phyloP scores from a whole-genome alignment of 2,113 vertebrate species.

The Festucalex cinctus region DNA sequence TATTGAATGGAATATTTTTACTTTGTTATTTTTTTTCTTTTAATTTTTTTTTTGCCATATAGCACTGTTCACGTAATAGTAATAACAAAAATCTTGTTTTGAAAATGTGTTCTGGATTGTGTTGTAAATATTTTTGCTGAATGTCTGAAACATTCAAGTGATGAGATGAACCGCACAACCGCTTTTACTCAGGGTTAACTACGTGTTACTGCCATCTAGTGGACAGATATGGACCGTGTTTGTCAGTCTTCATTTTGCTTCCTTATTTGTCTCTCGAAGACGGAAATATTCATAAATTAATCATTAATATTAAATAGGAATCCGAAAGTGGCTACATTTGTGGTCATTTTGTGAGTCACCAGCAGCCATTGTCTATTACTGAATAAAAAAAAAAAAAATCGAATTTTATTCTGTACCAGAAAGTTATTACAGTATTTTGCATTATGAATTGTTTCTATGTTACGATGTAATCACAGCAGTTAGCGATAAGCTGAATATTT shows the following conservation, averaged over 20 bases:
- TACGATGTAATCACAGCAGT: background rate
- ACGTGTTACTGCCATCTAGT: constrained; percentile 45
- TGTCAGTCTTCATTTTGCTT: background rate
- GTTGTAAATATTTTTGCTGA: background rate
- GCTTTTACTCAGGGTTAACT: background rate
- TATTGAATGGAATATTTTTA: background rate
- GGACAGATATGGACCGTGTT: constrained; percentile 12
- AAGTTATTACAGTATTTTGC: background rate
- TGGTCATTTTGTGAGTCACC: too few species aligned
- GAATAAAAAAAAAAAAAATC: background rate
- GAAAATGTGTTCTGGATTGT: background rate
- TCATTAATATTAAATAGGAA: background rate
- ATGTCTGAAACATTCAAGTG: background rate
- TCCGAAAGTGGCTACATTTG: too few species aligned
- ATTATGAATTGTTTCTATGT: background rate
- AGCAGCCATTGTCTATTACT: background rate
- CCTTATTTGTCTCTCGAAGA: background rate
- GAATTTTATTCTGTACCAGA: background rate
- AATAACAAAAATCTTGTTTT: background rate
- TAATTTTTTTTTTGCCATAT: too few species aligned
- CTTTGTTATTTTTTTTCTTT: background rate
- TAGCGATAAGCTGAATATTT: background rate
- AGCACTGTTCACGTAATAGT: too few species aligned
- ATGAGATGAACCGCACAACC: background rate
- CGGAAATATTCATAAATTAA: too few species aligned